These are phyloP conservation scores for Philaenus spumarius DNA, from an alignment of 1,140 invertebrate genomes.

Conservation along the genomic window DNA sequence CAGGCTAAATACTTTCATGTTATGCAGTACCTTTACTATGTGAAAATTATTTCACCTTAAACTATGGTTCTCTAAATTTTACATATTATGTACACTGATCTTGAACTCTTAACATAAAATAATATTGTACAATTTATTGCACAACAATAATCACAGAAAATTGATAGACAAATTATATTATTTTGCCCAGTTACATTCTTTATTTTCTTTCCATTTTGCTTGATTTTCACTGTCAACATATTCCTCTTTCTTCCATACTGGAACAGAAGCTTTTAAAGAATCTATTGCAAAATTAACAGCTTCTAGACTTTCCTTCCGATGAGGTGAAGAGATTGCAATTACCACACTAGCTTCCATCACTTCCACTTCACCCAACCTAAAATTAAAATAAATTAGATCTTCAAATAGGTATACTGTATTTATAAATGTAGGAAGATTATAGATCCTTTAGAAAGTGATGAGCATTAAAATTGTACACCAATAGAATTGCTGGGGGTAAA, in stretches of 20 bases:
- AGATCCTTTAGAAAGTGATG: constrained; percentile 3
- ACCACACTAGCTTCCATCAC: constrained; percentile 82
- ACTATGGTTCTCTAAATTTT: no score
- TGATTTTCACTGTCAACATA: constrained; percentile 50
- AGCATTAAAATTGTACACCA: not conserved
- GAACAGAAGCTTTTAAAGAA: constrained; percentile 75
- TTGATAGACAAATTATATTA: no score
- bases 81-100: no score
- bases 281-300: constrained; percentile 82
- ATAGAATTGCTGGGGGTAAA: no score
- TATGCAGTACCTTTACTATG: no score
- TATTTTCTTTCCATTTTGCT: constrained; percentile 65
- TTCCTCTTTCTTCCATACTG: constrained; percentile 96
- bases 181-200: constrained; percentile 61
- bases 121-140: no score
- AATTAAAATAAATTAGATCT: constrained; percentile 30
- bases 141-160: no score
- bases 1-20: no score
- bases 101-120: no score
- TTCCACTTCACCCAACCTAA: constrained; percentile 74
- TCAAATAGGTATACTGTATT: no score
- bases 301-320: constrained; percentile 72
- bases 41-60: no score
- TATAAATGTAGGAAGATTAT: not conserved
- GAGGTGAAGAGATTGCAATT: constrained; percentile 83